phyloP scores from a whole-genome alignment of 1,140 invertebrate species.

The Leptopilina boulardi region DNA sequence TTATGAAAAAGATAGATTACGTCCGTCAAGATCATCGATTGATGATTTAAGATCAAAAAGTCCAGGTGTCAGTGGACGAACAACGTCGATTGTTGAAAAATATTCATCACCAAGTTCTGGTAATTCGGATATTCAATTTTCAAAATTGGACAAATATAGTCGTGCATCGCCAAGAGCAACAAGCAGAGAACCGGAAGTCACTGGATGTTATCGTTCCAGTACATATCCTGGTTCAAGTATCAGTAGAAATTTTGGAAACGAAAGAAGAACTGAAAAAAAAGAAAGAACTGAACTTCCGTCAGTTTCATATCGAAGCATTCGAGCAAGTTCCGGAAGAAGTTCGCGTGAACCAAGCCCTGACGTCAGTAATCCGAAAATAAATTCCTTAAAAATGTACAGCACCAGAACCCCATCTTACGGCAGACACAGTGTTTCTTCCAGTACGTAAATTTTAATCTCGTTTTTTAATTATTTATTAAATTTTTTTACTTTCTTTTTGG shows the following conservation, averaged over 20 bases:
- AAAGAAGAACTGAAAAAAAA: constrained; percentile 64
- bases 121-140: constrained; percentile 64
- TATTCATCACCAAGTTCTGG: constrained; percentile 64
- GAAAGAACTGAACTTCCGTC: constrained; percentile 61
- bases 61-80: constrained; percentile 62
- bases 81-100: constrained; percentile 68
- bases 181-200: constrained; percentile 65
- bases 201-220: constrained; percentile 63
- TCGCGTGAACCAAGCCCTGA: constrained; percentile 71
- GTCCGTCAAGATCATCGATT: constrained; percentile 56
- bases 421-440: constrained; percentile 55
- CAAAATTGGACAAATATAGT: constrained; percentile 69
- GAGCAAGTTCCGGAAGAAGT: constrained; percentile 58
- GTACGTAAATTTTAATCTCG: constrained; percentile 56
- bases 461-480: neutral
- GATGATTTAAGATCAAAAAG: constrained; percentile 66
- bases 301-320: constrained; percentile 59
- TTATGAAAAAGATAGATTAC: constrained; percentile 64
- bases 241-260: constrained; percentile 60
- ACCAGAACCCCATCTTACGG: constrained; percentile 61
- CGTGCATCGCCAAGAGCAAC: constrained; percentile 64
- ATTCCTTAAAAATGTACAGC: constrained; percentile 60
- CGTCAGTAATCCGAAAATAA: constrained; percentile 58
- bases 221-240: constrained; percentile 64
- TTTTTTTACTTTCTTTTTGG: neutral